phyloP scores from a whole-genome alignment of 2,797 vertebrate species.

The Hoplostethus atlanticus region DNA sequence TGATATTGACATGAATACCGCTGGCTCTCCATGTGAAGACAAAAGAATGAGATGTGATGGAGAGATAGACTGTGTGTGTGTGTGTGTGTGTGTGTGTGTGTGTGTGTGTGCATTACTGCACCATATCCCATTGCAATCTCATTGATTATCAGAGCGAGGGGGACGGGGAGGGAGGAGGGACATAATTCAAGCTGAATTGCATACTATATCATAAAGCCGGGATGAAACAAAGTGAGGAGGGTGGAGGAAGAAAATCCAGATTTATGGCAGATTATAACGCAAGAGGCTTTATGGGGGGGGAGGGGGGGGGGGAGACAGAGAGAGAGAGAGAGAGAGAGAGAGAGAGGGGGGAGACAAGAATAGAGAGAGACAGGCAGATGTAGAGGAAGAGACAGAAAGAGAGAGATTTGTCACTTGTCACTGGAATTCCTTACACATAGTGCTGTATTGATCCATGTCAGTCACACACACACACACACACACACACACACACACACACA shows the following conservation, averaged over 20 bases:
- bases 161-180: constrained; percentile 11
- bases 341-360: background rate
- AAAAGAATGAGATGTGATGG: constrained; percentile 8
- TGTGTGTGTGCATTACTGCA: constrained; percentile 36
- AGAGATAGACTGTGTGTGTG: background rate
- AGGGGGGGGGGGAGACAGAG: no score
- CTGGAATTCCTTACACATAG: constrained; percentile 11
- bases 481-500: constrained; percentile 14
- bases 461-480: background rate
- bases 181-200: constrained; percentile 30
- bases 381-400: background rate
- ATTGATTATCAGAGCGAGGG: constrained; percentile 45
- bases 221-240: background rate
- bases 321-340: no score
- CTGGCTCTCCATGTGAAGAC: background rate
- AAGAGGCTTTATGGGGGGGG: background rate
- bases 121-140: constrained; percentile 47
- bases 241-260: background rate
- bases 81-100: constrained; percentile 5
- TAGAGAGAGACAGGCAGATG: no score
- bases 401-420: background rate
- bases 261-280: background rate
- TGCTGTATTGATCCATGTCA: background rate
- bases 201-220: background rate
- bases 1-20: no score